Conservation (phyloP, 2,888 invertebrate genomes). For the Diaphora mendica region DNA sequence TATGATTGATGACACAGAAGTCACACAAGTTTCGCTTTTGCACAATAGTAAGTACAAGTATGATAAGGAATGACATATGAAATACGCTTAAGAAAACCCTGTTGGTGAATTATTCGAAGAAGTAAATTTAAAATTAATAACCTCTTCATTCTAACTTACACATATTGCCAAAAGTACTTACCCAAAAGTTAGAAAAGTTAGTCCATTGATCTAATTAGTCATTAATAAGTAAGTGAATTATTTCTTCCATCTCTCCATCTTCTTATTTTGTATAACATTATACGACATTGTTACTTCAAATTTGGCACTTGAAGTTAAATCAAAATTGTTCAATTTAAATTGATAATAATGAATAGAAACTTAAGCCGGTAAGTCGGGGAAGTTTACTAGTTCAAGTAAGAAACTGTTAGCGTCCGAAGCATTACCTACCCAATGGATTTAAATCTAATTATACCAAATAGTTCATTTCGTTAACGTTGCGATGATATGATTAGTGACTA, state of each 20-base stretch:
- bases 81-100: not conserved
- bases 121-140: not conserved
- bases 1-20: constrained; percentile 57
- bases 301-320: constrained; percentile 10
- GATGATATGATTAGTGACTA: too few relatives aligned
- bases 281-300: not conserved
- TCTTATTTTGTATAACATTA: not conserved
- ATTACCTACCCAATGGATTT: constrained; percentile 34
- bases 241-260: not conserved
- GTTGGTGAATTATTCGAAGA: not conserved
- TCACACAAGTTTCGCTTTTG: not conserved
- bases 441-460: constrained; percentile 37
- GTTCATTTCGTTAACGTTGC: constrained; percentile 6
- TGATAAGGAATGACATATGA: not conserved
- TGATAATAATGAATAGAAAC: constrained; percentile 29
- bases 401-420: constrained; percentile 34
- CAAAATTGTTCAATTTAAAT: constrained; percentile 24
- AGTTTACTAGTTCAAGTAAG: constrained; percentile 37
- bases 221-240: not conserved
- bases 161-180: not conserved
- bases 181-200: not conserved
- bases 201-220: not conserved
- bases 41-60: not conserved
- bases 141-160: not conserved
- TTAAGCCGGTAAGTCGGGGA: constrained; percentile 34